Evolutionary conservation across 35 echinoderm and acorn worm species (phyloP), one percentile per base, ranked within the genome.

Genomic region (Eucidaris tribuloides): DNA sequence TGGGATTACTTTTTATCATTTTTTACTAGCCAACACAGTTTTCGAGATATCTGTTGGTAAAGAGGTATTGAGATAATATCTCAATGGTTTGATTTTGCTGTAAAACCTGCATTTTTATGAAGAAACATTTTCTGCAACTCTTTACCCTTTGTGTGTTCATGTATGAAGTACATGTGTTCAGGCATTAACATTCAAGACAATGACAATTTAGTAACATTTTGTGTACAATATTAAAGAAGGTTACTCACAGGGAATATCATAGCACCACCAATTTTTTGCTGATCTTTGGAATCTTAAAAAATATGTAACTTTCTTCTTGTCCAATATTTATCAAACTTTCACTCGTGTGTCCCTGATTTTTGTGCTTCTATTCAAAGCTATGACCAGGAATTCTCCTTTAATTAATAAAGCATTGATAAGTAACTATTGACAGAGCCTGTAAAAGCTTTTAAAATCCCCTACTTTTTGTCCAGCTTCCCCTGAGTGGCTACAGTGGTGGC

Each of bases 401-500:
- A 15, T 5, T 59, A 59, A 19, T 20, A 5, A 59, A 3, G n/a
- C 5, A 17, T 59, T 59, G 56, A n/a, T n/a, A n/a, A n/a, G 30
- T 20, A 59, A 1, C 30, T 7, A 17, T 19, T 59, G n/a, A 24
- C 5, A 32, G 24, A 32, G 24, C 17, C 9, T 32, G 7, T 23
- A 1, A 31, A n/a, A n/a, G n/a, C n/a, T n/a, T n/a, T n/a, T 32
- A n/a, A 32, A 1, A 27, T 64, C 38, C 20, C 71, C 5, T 14
- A 80, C 36, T n/a, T n/a, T n/a, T n/a, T 31, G 20, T 46, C 32
- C 59, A 99, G 96, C 44, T 99, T 15, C 96, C 96, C 25, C 71
- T 99, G 19, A 90, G 91, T 81, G 96, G 96, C 11, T 99, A 99
- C 81, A 91, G 96, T 68, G 96, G 96, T 7, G 65, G 90, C 0